Percentiles rank a stretch among this genome's conserved stretches.
Evolutionary conservation across 2,113 vertebrate species (phyloP).

Genomic region (Indicator maculatus): DNA sequence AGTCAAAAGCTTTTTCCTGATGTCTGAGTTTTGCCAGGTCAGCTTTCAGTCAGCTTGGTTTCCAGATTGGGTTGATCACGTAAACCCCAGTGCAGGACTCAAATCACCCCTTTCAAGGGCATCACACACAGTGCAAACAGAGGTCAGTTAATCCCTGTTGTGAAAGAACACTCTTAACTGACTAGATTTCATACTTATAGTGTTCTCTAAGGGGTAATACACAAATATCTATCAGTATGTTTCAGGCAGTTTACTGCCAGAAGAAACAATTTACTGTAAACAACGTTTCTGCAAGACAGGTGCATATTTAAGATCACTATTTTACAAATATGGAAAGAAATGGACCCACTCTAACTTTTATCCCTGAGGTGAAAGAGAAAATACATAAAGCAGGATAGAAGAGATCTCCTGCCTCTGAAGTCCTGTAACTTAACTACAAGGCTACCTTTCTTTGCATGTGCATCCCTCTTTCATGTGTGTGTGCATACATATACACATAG

Average conservation of each 20-base stretch:
- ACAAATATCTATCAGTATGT: not conserved
- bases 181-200: not conserved
- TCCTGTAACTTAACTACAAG: not conserved
- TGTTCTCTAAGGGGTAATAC: not conserved
- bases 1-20: fast-evolving
- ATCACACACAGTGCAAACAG: not conserved
- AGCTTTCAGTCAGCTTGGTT: not conserved
- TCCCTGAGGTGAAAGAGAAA: not conserved
- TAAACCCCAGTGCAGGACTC: not conserved
- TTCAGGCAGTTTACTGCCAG: not conserved
- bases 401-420: not conserved
- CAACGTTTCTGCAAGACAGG: not conserved
- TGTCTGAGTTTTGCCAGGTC: not conserved
- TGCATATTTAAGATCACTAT: not conserved
- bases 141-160: not conserved
- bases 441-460: not conserved
- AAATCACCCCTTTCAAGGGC: not conserved
- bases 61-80: not conserved
- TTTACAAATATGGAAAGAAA: constrained; percentile 15
- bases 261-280: not conserved
- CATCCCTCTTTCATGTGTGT: not conserved
- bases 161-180: not conserved
- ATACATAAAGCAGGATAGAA: not conserved
- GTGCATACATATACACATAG: not conserved
- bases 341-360: not conserved